These are phyloP conservation scores for Rhincodon typus DNA, from an alignment of 2,797 vertebrate species.

Conservation along the genomic window DNA sequence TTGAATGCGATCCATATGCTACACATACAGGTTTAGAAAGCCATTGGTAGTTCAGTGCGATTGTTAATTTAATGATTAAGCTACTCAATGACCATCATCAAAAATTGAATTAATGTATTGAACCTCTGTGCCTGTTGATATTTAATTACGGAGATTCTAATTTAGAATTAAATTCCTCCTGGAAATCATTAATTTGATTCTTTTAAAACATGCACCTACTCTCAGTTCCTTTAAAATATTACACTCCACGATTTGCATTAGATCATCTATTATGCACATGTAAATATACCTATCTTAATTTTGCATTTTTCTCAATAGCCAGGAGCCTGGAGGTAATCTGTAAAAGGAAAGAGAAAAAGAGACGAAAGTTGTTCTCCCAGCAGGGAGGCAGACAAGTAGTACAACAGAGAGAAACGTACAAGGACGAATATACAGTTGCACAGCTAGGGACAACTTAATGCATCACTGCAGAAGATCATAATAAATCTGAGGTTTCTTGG, in stretches of 20 bases:
- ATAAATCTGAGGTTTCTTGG: constrained; percentile 51
- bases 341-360: background rate
- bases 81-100: background rate
- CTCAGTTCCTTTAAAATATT: background rate
- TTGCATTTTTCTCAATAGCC: background rate
- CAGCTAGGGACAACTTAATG: background rate
- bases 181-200: background rate
- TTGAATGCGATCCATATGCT: background rate
- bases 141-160: background rate
- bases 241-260: background rate
- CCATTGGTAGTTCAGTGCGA: background rate
- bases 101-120: background rate
- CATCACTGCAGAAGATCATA: constrained; percentile 47
- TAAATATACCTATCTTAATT: background rate
- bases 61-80: background rate
- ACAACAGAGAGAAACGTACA: background rate
- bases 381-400: too few species aligned
- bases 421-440: background rate
- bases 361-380: background rate
- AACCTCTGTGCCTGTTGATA: background rate
- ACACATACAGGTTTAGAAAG: background rate
- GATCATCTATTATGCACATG: background rate
- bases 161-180: background rate
- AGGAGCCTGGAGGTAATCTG: background rate
- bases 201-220: background rate